phyloP scores from a whole-genome alignment of 2,797 vertebrate species.

The Pelodytes ibericus region DNA sequence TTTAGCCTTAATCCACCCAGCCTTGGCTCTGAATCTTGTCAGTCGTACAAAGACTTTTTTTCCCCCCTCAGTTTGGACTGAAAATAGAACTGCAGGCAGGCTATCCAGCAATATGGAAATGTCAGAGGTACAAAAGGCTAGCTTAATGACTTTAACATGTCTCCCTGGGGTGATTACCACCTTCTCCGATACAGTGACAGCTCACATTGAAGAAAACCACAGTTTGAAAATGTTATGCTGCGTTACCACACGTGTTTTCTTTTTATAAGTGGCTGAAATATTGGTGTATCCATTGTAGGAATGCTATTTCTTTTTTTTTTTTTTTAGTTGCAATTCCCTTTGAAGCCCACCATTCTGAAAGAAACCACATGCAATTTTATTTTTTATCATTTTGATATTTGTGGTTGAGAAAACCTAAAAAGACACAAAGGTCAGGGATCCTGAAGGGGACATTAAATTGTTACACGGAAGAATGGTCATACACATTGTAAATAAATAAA shows the following conservation, averaged over 20 bases:
- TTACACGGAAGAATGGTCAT: conserved; percentile 50
- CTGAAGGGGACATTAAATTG: conserved; percentile 53
- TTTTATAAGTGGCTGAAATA: conserved; percentile 8
- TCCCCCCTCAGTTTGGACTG: conserved; percentile 8
- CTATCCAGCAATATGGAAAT: conserved; percentile 20
- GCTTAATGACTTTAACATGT: conserved; percentile 33
- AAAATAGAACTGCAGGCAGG: conserved; percentile 11
- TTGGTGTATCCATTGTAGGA: conserved; percentile 1
- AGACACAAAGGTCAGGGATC: conserved; percentile 44
- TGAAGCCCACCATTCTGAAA: conserved; percentile 8
- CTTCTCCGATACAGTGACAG: conserved; percentile 7
- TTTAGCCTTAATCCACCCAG: conserved; percentile 14
- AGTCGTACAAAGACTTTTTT: conserved; percentile 22
- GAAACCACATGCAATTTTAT: conserved; percentile 18
- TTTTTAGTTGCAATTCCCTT: background rate
- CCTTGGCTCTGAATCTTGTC: conserved; percentile 14
- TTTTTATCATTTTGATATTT: conserved; percentile 52
- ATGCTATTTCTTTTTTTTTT: conserved; percentile 8
- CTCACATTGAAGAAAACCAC: conserved; percentile 6
- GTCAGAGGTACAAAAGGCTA: conserved; percentile 32
- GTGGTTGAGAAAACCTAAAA: conserved; percentile 43
- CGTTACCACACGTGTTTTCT: background rate
- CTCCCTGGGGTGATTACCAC: conserved; percentile 23
- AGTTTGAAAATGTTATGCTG: conserved; percentile 2
- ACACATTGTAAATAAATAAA: conserved; percentile 45